Evolutionary conservation across 2,113 vertebrate species (phyloP).

Genomic region (Cynopterus brachyotis): DNA sequence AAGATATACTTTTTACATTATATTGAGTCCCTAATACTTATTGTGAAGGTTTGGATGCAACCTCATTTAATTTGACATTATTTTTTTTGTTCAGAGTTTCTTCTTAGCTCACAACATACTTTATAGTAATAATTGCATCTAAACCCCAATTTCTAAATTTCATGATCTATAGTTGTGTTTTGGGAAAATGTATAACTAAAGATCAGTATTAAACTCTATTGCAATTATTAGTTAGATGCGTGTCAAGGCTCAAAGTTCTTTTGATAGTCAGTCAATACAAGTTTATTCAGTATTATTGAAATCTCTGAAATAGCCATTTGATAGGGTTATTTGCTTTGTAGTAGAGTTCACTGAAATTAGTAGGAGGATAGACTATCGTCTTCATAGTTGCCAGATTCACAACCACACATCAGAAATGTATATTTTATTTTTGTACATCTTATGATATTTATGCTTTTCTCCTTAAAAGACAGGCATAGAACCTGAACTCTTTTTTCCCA

Average conservation of each 20-base stretch:
- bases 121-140: not conserved
- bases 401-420: not conserved
- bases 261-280: not conserved
- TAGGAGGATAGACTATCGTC: not conserved
- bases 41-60: not conserved
- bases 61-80: not conserved
- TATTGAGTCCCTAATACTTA: not conserved
- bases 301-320: not conserved
- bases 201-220: not conserved
- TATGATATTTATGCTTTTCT: not conserved
- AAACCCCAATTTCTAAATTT: not conserved
- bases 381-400: not conserved
- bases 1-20: not conserved
- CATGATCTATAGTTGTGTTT: not conserved
- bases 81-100: not conserved
- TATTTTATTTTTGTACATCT: not conserved
- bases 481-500: not conserved
- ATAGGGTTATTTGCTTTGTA: not conserved
- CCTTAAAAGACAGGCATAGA: not conserved
- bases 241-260: not conserved
- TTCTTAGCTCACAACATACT: not conserved
- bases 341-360: not conserved
- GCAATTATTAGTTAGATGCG: not conserved
- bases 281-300: conserved; percentile 3
- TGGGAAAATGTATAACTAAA: not conserved